phyloP scores from a whole-genome alignment of 1,140 invertebrate genomes.

The Psix sp. region DNA sequence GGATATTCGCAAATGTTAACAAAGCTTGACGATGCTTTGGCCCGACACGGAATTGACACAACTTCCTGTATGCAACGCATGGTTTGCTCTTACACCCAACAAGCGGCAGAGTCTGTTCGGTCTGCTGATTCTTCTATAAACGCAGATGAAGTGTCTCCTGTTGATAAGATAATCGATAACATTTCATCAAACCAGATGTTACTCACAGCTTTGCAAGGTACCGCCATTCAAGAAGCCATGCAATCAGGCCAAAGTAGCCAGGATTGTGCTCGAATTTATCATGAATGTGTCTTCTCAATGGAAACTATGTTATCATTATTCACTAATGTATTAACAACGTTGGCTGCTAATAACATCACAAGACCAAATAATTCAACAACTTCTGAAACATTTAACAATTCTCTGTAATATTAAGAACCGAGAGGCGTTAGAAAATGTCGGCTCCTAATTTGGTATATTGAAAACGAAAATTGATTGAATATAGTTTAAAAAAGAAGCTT shows the following conservation, averaged over 20 bases:
- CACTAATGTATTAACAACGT: slow-evolving; percentile 61
- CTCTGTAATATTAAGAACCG: too few relatives aligned
- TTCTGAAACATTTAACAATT: slow-evolving; percentile 2
- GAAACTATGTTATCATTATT: slow-evolving; percentile 68
- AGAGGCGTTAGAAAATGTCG: neutral
- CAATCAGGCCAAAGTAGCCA: slow-evolving; percentile 78
- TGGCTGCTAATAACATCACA: slow-evolving; percentile 27
- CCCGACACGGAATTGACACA: slow-evolving; percentile 86
- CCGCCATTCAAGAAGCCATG: slow-evolving; percentile 85
- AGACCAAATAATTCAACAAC: slow-evolving; percentile 32
- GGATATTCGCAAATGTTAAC: slow-evolving; percentile 82
- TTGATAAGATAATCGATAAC: slow-evolving; percentile 82
- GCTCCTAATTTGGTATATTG: neutral
- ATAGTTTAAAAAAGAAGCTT: too few relatives aligned
- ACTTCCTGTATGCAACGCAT: slow-evolving; percentile 87
- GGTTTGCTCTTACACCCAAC: slow-evolving; percentile 85
- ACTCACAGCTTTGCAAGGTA: slow-evolving; percentile 84
- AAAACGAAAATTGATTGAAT: too few relatives aligned
- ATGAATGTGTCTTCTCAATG: slow-evolving; percentile 71
- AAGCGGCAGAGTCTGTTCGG: slow-evolving; percentile 74
- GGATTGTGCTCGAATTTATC: slow-evolving; percentile 68
- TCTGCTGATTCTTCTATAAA: slow-evolving; percentile 64
- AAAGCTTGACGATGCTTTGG: slow-evolving; percentile 84
- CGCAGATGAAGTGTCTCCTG: slow-evolving; percentile 79
- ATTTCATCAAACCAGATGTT: slow-evolving; percentile 84